phyloP scores from a whole-genome alignment of 2,797 vertebrate species.

The Jordanella pulchra region DNA sequence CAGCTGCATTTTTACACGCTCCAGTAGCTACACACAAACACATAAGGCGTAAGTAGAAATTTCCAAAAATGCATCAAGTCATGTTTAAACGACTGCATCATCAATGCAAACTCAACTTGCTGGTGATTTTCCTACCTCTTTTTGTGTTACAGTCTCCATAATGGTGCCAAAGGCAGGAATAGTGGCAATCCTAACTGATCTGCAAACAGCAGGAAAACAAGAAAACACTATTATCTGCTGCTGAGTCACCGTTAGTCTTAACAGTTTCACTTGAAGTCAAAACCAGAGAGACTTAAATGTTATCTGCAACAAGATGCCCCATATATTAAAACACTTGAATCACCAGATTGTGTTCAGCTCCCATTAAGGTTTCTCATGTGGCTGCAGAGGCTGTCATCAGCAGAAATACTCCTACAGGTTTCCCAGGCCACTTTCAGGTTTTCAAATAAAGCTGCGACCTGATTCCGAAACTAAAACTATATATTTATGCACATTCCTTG shows the following conservation, averaged over 20 bases:
- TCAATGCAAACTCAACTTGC: background rate
- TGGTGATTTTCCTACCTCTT: conserved; percentile 84
- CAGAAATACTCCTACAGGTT: background rate
- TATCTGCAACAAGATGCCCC: conserved; percentile 1
- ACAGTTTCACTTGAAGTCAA: background rate
- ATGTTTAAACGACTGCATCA: background rate
- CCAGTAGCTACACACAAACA: conserved; percentile 84
- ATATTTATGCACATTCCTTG: background rate
- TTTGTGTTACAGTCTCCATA: conserved; percentile 98
- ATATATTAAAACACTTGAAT: conserved; percentile 12
- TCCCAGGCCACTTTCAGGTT: background rate
- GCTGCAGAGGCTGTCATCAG: conserved; percentile 7
- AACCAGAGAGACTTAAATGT: conserved; percentile 33
- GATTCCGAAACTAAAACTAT: conserved; percentile 7
- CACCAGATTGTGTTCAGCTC: conserved; percentile 16
- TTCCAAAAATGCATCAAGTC: background rate
- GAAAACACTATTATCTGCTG: conserved; percentile 17
- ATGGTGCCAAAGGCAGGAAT: conserved; percentile 99
- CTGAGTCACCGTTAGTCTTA: background rate
- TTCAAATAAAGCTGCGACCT: background rate
- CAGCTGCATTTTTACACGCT: conserved; percentile 98
- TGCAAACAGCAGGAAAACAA: conserved; percentile 72
- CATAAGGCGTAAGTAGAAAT: background rate
- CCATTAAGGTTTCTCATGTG: conserved; percentile 2
- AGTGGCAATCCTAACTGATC: conserved; percentile 98